A percentile compares a stretch with the other conserved stretches of the same genome.
phyloP scores from a whole-genome alignment of 1,140 invertebrate species.

The Cyphomyrmex costatus region DNA sequence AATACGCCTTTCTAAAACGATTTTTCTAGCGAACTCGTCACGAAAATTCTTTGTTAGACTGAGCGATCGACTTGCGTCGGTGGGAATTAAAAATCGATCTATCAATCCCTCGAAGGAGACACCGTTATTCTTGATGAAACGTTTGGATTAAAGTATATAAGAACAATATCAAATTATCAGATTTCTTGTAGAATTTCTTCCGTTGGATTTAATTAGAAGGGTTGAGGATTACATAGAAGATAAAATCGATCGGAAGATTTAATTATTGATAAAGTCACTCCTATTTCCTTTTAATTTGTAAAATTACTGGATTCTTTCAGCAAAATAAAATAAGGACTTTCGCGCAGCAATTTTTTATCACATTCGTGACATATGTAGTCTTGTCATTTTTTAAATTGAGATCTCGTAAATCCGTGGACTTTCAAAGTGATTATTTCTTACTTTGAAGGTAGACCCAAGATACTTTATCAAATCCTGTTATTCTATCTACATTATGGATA shows the following conservation, averaged over 20 bases:
- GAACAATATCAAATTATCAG: not conserved
- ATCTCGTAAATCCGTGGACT: not conserved
- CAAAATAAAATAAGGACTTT: not conserved
- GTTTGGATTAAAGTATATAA: not conserved
- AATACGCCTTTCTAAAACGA: slow-evolving; percentile 80
- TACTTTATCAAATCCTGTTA: not conserved
- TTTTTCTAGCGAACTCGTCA: slow-evolving; percentile 67
- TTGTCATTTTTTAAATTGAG: not conserved
- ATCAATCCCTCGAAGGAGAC: slow-evolving; percentile 17
- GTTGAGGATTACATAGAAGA: not conserved
- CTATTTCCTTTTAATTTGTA: not conserved
- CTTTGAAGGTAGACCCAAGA: not conserved
- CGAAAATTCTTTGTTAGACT: slow-evolving; percentile 76
- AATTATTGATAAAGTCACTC: not conserved
- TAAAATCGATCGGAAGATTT: not conserved
- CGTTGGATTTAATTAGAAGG: not conserved
- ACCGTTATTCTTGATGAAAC: not conserved
- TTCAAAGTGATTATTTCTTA: not conserved
- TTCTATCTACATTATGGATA: not conserved
- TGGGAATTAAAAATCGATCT: slow-evolving; percentile 58
- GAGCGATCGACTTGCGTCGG: slow-evolving; percentile 2
- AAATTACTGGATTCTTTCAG: not conserved
- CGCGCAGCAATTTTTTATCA: not conserved
- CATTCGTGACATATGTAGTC: not conserved
- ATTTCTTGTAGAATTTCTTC: not conserved